Conservation (phyloP, 2,113 vertebrate genomes). For the Dendropsophus ebraccatus region DNA sequence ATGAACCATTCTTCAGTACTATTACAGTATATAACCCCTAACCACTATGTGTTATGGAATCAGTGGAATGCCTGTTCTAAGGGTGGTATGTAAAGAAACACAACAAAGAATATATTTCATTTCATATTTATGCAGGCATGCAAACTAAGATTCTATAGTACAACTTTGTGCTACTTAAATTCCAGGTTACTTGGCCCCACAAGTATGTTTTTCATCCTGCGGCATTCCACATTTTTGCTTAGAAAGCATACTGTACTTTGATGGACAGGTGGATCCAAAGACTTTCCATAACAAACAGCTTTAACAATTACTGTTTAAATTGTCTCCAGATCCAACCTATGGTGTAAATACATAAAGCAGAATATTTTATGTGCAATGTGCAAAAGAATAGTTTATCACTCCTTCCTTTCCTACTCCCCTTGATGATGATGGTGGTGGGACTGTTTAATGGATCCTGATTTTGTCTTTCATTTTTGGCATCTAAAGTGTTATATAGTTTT, state of each 20-base stretch:
- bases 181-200: slow-evolving; percentile 24
- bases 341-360: not conserved
- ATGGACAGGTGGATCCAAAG: slow-evolving; percentile 42
- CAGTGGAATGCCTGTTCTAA: not conserved
- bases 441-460: no score
- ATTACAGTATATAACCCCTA: not conserved
- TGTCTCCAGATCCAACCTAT: not conserved
- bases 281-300: slow-evolving; percentile 17
- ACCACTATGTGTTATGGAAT: not conserved
- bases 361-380: no score
- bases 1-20: not conserved
- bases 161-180: slow-evolving; percentile 13
- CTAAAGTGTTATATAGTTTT: no score
- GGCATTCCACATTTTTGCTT: slow-evolving; percentile 6
- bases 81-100: slow-evolving; percentile 2
- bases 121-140: slow-evolving; percentile 10
- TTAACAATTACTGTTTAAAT: slow-evolving; percentile 11
- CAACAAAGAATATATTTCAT: not conserved
- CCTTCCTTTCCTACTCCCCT: no score
- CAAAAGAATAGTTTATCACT: no score
- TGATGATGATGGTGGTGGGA: no score
- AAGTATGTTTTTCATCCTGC: slow-evolving; percentile 43
- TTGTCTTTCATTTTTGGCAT: no score
- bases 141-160: slow-evolving; percentile 18
- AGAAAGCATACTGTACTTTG: slow-evolving; percentile 13